Percentiles rank a stretch among this genome's conserved stretches.
These are phyloP conservation scores for Pterostichus madidus DNA, from an alignment of 2,888 invertebrate species.

Conservation along the genomic window DNA sequence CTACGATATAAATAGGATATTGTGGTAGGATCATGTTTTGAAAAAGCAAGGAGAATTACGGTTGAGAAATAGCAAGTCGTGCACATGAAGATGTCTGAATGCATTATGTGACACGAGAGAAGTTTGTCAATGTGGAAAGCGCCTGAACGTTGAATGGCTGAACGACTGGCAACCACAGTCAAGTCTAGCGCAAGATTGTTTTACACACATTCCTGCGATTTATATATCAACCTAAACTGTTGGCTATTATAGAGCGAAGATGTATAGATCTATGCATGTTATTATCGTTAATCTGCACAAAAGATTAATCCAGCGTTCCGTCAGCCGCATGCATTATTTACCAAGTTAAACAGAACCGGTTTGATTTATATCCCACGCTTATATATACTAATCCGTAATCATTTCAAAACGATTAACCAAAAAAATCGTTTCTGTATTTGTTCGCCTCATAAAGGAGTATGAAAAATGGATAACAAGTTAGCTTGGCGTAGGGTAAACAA, in stretches of 20 bases:
- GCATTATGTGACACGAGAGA: constrained; percentile 33
- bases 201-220: not conserved
- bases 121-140: constrained; percentile 14
- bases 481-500: constrained; percentile 28
- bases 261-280: constrained; percentile 35
- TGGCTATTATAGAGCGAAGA: constrained; percentile 32
- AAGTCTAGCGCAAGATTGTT: constrained; percentile 18
- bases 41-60: not conserved
- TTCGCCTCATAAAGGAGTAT: constrained; percentile 33
- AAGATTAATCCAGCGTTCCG: constrained; percentile 40
- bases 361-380: constrained; percentile 41
- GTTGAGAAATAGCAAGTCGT: constrained; percentile 7
- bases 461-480: constrained; percentile 53
- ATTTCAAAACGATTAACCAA: constrained; percentile 52
- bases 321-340: constrained; percentile 46
- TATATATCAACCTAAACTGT: constrained; percentile 17
- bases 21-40: not conserved
- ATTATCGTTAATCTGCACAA: constrained; percentile 46
- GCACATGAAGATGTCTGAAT: constrained; percentile 35
- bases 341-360: constrained; percentile 31
- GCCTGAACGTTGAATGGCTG: not conserved
- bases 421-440: constrained; percentile 52
- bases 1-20: not conserved
- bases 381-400: constrained; percentile 32
- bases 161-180: not conserved